These are phyloP conservation scores for Cirrhinus molitorella DNA, from an alignment of 2,797 vertebrate species.

Conservation along the genomic window DNA sequence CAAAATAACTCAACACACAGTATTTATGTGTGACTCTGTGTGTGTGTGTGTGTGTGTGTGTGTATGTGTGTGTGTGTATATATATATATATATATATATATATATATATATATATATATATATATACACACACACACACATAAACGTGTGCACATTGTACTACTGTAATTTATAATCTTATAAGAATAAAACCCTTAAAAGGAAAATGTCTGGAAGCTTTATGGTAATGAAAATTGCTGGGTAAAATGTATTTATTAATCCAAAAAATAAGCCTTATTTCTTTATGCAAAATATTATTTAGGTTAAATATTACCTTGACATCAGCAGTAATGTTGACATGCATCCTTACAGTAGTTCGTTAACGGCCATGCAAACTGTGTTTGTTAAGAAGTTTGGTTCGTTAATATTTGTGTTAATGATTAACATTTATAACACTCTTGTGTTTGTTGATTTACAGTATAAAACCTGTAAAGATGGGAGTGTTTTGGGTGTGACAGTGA, in stretches of 20 bases:
- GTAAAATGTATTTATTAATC: no score
- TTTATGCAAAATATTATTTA: not conserved
- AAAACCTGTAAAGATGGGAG: slow-evolving; percentile 99
- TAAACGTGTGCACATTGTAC: no score
- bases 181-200: not conserved
- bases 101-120: no score
- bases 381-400: not conserved
- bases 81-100: no score
- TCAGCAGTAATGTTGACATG: not conserved
- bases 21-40: no score
- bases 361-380: not conserved
- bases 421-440: not conserved
- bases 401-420: not conserved
- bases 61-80: no score
- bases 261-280: not conserved
- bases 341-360: not conserved
- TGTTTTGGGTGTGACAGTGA: slow-evolving; percentile 96
- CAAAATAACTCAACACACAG: no score
- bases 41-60: no score
- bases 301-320: not conserved
- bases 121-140: no score
- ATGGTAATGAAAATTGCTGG: not conserved
- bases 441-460: slow-evolving; percentile 82
- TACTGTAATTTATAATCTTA: no score
- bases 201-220: not conserved